Evolutionary conservation across 2,888 invertebrate species (phyloP), one percentile per base, ranked within the genome.

Genomic region (Ditylenchus weischeri): DNA sequence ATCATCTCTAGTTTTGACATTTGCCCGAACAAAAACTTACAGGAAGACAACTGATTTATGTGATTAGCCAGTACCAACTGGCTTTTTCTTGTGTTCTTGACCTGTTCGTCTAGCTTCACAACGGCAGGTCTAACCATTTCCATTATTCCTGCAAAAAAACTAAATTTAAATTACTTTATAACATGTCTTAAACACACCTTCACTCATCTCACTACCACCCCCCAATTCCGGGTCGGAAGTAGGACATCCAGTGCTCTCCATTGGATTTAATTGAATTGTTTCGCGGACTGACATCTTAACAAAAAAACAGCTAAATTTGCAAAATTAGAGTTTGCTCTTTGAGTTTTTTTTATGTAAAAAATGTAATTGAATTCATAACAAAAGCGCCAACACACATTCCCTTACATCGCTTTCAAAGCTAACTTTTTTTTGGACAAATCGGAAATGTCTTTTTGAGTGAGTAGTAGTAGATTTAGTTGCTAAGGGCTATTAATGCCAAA

Each of bases 71-170:
- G 54, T 35, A 36, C 15, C 43, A 76, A n/a, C 64, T 75, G 75
- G 63, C 75, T 73, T 29, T 74, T 76, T 13, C 75, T 50, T 15
- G 75, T 75, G 64, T 72, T 68, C 65, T 78, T 76, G 21, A 75
- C 75, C 49, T 75, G 75, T n/a, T 72, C 69, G 65, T 75, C 75
- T 50, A 75, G 57, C 21, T 66, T 67, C 10, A 62, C 59, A 21
- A 73, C 54, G 11, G 76, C 69, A 21, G 75, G 75, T 11, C 70
- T 64, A n/a, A 75, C 68, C 47, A 76, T 67, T 48, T 72, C 64
- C 75, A 75, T 75, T 51, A 75, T 75, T 15, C 66, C 75, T 75
- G 57, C 36, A 69, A 67, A 49, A 8, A 21, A 71, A 64, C 19
- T 18, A 23, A 23, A 36, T 21, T 23, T 11, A 29, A 47, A 23